Conservation (phyloP, 2,113 vertebrate genomes). For the Pelmatolapia mariae region DNA sequence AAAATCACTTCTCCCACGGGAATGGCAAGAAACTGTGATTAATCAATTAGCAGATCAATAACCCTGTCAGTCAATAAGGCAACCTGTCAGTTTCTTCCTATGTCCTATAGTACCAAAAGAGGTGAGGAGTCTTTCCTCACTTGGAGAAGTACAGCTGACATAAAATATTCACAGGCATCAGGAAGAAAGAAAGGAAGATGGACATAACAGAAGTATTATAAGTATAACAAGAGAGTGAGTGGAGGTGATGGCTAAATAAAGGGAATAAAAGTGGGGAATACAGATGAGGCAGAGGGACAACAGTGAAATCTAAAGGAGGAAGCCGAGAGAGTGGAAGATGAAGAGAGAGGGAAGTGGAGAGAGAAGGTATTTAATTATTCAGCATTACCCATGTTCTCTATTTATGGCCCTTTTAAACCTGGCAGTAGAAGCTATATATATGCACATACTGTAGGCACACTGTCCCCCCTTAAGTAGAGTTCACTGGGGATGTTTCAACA, state of each 20-base stretch:
- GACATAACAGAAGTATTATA: neutral
- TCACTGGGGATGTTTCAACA: constrained; percentile 28
- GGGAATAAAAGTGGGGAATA: constrained; percentile 9
- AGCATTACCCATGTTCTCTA: constrained; percentile 67
- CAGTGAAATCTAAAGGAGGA: neutral
- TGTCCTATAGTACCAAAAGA: neutral
- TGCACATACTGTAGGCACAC: constrained; percentile 15
- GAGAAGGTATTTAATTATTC: constrained; percentile 69
- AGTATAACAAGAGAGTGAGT: neutral
- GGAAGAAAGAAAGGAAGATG: neutral
- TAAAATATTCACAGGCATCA: constrained; percentile 35
- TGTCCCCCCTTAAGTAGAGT: constrained; percentile 20
- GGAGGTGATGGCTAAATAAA: constrained; percentile 6
- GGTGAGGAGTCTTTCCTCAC: neutral
- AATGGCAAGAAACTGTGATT: constrained; percentile 6
- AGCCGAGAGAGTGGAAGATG: neutral
- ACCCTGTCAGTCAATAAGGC: constrained; percentile 19
- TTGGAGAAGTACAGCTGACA: constrained; percentile 6
- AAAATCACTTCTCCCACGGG: neutral
- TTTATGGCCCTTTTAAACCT: constrained; percentile 65
- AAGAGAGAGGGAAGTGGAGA: constrained; percentile 15
- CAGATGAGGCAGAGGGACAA: constrained; percentile 1
- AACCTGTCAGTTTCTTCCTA: neutral
- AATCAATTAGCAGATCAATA: constrained; percentile 52
- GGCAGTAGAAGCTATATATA: constrained; percentile 47